A percentile compares a stretch with the other conserved stretches of the same genome.
phyloP scores from a whole-genome alignment of 2,797 vertebrate species.

The Corythornis leucogaster region DNA sequence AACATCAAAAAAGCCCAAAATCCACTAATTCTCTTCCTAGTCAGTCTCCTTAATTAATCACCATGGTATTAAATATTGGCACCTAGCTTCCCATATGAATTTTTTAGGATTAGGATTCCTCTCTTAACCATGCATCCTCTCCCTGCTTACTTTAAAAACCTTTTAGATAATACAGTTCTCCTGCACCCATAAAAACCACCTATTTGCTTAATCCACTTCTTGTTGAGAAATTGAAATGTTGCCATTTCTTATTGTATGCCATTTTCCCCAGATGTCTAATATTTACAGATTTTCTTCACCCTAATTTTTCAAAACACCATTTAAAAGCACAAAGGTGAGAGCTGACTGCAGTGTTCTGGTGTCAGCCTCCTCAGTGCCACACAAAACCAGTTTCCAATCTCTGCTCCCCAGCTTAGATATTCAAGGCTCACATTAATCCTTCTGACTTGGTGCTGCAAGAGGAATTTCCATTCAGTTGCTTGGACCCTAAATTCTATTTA shows the following conservation, averaged over 20 bases:
- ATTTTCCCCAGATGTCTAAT: neutral
- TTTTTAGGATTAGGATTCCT: neutral
- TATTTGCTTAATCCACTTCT: neutral
- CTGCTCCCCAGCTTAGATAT: neutral
- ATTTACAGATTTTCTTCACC: neutral
- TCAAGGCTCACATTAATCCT: neutral
- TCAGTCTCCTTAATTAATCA: slow-evolving; percentile 1
- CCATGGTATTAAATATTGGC: neutral
- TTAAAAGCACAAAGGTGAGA: neutral
- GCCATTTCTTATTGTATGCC: neutral
- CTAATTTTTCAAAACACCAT: neutral
- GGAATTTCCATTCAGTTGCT: neutral
- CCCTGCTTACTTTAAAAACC: neutral
- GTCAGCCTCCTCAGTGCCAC: neutral
- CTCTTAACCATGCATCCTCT: neutral
- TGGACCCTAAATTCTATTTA: neutral
- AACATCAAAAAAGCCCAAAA: neutral
- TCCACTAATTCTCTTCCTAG: neutral
- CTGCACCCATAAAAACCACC: neutral
- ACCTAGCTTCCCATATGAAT: neutral
- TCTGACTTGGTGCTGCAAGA: neutral
- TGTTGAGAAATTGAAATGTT: neutral
- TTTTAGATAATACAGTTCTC: neutral
- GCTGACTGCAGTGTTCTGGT: neutral
- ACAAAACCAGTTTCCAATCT: neutral